Evolutionary conservation across 2,113 vertebrate species (phyloP).

Genomic region (Nothobranchius kuhntae): DNA sequence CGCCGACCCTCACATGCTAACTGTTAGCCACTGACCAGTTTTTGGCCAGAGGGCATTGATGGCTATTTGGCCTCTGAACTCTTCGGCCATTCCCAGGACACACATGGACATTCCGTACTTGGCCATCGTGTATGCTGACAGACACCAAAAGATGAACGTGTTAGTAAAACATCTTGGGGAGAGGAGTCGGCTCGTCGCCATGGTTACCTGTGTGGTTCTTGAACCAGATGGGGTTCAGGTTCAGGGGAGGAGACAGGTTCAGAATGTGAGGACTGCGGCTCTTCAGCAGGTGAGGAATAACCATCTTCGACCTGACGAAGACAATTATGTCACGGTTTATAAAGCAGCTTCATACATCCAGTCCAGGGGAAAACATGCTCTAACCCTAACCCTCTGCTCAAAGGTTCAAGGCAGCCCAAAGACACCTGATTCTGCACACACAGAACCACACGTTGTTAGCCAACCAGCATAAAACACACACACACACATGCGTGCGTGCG

Average conservation of each 20-base stretch:
- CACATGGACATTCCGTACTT: slow-evolving; percentile 99
- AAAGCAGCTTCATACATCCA: no score
- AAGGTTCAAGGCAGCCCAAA: no score
- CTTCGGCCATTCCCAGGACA: slow-evolving; percentile 97
- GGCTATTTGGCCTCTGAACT: slow-evolving; percentile 93
- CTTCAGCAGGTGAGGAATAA: slow-evolving; percentile 90
- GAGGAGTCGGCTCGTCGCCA: slow-evolving; percentile 2
- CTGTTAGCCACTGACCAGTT: slow-evolving; percentile 81
- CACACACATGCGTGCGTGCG: no score
- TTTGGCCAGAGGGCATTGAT: slow-evolving; percentile 97
- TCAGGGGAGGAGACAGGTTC: slow-evolving; percentile 94
- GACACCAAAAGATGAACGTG: neutral
- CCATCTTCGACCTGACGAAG: slow-evolving; percentile 88
- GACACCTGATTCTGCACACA: no score
- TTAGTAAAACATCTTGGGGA: neutral
- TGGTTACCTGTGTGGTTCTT: slow-evolving; percentile 89
- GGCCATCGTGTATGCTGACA: slow-evolving; percentile 93
- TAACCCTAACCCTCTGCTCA: no score
- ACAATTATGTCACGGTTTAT: neutral
- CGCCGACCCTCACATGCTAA: no score
- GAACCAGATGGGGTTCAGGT: slow-evolving; percentile 96
- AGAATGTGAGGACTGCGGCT: slow-evolving; percentile 92
- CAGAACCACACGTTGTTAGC: no score
- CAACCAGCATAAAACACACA: no score
- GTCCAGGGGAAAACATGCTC: no score